phyloP scores from a whole-genome alignment of 1,140 invertebrate species.

The Polyergus mexicanus region DNA sequence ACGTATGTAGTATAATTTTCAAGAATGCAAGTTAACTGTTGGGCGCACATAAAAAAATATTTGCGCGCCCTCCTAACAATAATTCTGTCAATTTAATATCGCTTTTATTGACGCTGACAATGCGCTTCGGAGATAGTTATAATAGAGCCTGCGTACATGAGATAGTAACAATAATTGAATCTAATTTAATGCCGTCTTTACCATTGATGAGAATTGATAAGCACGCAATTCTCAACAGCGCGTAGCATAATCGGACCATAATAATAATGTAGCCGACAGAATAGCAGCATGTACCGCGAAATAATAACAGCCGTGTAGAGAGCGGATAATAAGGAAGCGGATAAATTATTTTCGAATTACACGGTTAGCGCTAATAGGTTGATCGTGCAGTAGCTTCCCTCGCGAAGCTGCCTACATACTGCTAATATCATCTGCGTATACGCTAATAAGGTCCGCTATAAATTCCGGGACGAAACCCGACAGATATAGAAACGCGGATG shows the following conservation, averaged over 20 bases:
- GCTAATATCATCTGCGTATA: slow-evolving; percentile 2
- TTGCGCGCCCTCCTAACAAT: slow-evolving; percentile 3
- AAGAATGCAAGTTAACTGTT: neutral
- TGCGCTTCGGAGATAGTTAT: slow-evolving; percentile 25
- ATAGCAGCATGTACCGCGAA: slow-evolving; percentile 47
- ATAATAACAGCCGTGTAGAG: slow-evolving; percentile 52
- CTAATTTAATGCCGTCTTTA: slow-evolving; percentile 58
- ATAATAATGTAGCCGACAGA: slow-evolving; percentile 48
- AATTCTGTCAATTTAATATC: slow-evolving; percentile 29
- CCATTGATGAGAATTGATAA: slow-evolving; percentile 57
- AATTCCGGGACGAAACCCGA: slow-evolving; percentile 52
- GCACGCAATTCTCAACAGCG: slow-evolving; percentile 26
- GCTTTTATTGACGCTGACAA: slow-evolving; percentile 21
- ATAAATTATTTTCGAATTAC: slow-evolving; percentile 65
- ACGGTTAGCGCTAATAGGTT: slow-evolving; percentile 58
- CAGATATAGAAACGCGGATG: slow-evolving; percentile 50
- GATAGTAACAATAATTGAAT: slow-evolving; percentile 50
- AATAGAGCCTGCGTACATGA: slow-evolving; percentile 23
- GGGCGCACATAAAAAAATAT: neutral
- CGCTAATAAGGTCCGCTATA: slow-evolving; percentile 17
- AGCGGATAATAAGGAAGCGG: slow-evolving; percentile 61
- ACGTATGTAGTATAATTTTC: neutral
- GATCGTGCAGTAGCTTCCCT: slow-evolving; percentile 55
- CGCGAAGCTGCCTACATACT: slow-evolving; percentile 4
- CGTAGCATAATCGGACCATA: slow-evolving; percentile 45